These are phyloP conservation scores for Hypotaenidia philippensis DNA, from an alignment of 2,797 vertebrate species.

Conservation along the genomic window DNA sequence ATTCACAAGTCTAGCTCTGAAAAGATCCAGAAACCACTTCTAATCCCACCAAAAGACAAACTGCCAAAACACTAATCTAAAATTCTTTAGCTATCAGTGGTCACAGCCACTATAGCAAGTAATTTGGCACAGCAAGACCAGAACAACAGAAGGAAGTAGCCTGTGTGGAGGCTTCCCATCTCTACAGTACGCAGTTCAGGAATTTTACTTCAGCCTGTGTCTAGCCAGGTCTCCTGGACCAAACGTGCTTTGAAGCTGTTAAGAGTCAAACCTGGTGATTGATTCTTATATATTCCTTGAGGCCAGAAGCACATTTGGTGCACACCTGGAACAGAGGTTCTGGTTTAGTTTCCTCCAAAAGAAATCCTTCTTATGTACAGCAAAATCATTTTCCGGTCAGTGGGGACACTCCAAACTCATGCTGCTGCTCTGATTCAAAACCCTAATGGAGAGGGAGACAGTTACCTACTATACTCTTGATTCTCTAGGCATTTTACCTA, in stretches of 20 bases:
- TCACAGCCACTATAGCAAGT: slow-evolving; percentile 4
- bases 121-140: not conserved
- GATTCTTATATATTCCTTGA: not conserved
- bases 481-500: not conserved
- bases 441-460: not conserved
- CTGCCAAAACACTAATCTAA: slow-evolving; percentile 10
- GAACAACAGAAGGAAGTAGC: slow-evolving; percentile 17
- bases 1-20: slow-evolving; percentile 10
- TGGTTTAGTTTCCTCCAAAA: not conserved
- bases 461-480: not conserved
- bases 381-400: not conserved
- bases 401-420: not conserved
- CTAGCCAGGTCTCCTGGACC: not conserved
- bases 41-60: slow-evolving; percentile 36
- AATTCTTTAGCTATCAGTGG: slow-evolving; percentile 44
- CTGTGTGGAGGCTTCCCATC: not conserved
- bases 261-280: not conserved
- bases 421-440: not conserved
- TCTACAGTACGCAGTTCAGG: not conserved
- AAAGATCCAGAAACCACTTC: slow-evolving; percentile 31
- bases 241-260: slow-evolving; percentile 10
- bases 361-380: not conserved
- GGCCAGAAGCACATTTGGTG: not conserved
- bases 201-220: not conserved
- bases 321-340: not conserved